These are phyloP conservation scores for Hermaeophaga mercurialis DNA, from an alignment of 2,888 invertebrate species.

Conservation along the genomic window DNA sequence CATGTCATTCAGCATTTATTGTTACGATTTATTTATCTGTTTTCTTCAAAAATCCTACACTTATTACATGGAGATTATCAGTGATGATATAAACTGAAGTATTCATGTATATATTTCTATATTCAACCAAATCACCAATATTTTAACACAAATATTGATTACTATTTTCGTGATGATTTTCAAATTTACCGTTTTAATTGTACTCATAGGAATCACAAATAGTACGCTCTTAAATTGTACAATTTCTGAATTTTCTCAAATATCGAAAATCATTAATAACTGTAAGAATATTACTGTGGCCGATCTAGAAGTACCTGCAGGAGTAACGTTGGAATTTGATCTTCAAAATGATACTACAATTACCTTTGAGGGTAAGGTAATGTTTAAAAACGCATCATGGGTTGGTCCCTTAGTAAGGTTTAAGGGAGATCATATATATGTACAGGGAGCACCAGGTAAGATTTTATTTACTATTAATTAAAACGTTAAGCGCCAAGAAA, in stretches of 20 bases:
- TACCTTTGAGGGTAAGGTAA: conserved; percentile 21
- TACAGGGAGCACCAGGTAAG: conserved; percentile 24
- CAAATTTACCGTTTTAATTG: not conserved
- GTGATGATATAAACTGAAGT: no score
- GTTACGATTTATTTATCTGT: no score
- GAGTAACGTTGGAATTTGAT: conserved; percentile 19
- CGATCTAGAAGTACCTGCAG: conserved; percentile 21
- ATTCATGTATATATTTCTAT: no score
- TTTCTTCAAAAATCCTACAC: no score
- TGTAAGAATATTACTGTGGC: conserved; percentile 23
- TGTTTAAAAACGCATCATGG: conserved; percentile 21
- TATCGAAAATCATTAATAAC: conserved; percentile 1
- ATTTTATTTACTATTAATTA: no score
- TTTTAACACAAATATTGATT: no score
- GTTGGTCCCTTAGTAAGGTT: conserved; percentile 24
- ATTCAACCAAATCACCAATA: no score
- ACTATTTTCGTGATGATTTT: not conserved
- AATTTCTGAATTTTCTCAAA: conserved; percentile 17
- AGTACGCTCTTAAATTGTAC: not conserved
- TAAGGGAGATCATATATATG: conserved; percentile 16
- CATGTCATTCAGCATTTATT: no score
- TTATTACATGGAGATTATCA: no score
- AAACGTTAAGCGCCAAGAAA: no score
- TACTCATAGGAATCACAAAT: not conserved
- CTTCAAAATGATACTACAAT: conserved; percentile 17